Evolutionary conservation across 2,113 vertebrate species (phyloP).

Genomic region (Tursiops truncatus): DNA sequence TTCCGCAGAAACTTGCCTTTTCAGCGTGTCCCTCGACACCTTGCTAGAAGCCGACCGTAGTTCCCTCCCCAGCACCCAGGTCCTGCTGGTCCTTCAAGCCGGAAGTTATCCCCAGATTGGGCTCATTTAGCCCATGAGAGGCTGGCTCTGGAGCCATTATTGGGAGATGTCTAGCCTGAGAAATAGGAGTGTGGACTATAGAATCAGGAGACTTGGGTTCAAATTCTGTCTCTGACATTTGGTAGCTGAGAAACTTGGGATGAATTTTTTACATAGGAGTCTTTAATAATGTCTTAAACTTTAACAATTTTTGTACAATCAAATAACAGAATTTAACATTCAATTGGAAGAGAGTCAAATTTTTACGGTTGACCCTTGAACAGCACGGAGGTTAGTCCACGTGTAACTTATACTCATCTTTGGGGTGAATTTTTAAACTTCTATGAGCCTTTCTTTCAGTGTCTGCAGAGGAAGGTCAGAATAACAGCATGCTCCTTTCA

Average conservation of each 20-base stretch:
- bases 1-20: constrained; percentile 88
- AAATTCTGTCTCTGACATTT: neutral
- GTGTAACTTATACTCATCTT: too few relatives aligned
- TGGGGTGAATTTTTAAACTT: neutral
- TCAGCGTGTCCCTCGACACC: constrained; percentile 80
- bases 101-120: constrained; percentile 79
- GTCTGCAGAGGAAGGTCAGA: neutral
- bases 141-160: neutral
- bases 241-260: neutral
- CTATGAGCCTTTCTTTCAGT: neutral
- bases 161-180: neutral
- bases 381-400: too few relatives aligned
- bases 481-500: neutral
- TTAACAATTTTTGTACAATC: too few relatives aligned
- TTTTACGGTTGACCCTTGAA: too few relatives aligned
- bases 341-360: too few relatives aligned
- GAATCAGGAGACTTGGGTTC: neutral
- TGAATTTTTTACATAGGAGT: too few relatives aligned
- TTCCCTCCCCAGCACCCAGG: constrained; percentile 83
- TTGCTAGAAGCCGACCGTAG: constrained; percentile 92
- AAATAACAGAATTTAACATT: too few relatives aligned
- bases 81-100: constrained; percentile 90
- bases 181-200: neutral
- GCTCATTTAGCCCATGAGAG: neutral
- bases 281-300: too few relatives aligned